Base-by-base conservation (phyloP, 2,113 vertebrate genomes). In the Gyps fulvus region DNA sequence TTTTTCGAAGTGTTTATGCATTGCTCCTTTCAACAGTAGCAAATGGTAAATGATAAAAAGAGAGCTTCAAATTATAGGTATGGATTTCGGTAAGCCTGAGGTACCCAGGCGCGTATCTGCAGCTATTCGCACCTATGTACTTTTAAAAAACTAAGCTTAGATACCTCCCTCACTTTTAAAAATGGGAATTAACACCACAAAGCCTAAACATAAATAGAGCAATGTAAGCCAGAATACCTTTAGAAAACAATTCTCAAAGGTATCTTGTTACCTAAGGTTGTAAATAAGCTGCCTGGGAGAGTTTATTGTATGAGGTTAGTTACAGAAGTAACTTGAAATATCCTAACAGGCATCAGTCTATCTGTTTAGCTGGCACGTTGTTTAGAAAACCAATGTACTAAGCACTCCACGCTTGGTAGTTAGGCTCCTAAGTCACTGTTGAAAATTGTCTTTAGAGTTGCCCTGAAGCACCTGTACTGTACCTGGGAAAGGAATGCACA, bases 31-130 rank as follows among this genome's bases (percentile, higher is more conserved):
- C 73, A 93, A 49, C 34, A 80, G 76, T 20, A 67, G 42, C 34
- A 82, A 78, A 92, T 10, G 26, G 55, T 50, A 71, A 76, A 67
- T 36, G 57, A 79, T 79, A 78, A 88, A 93, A 26, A 77, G 34
- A 55, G 61, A 92, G 34, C 29, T 94, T 36, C 18, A 88, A 76
- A 69, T 69, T 52, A 7, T 3, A 55, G 57, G 58, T 19, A 38
- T 0, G 3, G 52, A 50, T 94, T 87, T 93, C 6, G 7, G 42
- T 40, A 49, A 63, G 18, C 40, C 34, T 65, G 40, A 58, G 57
- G 32, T 78, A 43, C 23, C 50, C 1, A 0, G 14, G 21, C 2
- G 0, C 49, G 31, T 0, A 0, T 54, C 65, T 90, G 65, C 55
- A 91, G 42, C 45, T 82, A 20, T 87, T 78, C 9, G 2, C 45